Base-by-base conservation (phyloP, 2,797 vertebrate genomes). In the Rhinichthys osculus region DNA sequence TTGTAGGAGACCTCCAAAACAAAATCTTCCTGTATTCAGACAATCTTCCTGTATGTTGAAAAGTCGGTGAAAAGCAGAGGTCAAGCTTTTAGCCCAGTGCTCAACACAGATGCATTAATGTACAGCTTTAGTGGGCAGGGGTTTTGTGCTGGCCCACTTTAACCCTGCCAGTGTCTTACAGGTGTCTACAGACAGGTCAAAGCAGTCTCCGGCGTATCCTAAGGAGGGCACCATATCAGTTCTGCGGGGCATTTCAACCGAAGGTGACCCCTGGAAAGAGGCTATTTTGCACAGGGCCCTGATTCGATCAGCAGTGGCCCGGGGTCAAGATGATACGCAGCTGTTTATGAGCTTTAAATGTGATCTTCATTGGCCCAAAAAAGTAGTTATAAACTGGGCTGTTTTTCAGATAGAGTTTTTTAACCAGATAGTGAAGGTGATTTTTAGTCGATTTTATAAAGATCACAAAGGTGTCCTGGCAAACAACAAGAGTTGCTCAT, bases 81-180 rank as follows among this genome's bases (percentile, higher is more conserved):
- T 92, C 92, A 92, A 90, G 92, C 92, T 93, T 94, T 95, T 95
- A 95, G 92, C 90, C 86, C 89, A 82, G 92, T 87, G 87, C 93
- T 95, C 93, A 94, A 95, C 92, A 94, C 92, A 94, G 91, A 95
- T 92, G 92, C 94, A 93, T 92, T 93, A 92, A 90, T 90, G 21
- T 16, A 52, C 33, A 35, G 91, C 89, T 90, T 89, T 87, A 91
- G 79, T 84, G 87, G 73, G 83, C 87, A 87, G 91, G 88, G 90
- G 87, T 82, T 77, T 42, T 76, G 64, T 88, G 85, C 82, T 90
- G 70, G 73, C 87, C 89, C 78, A 82, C 78, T 77, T 93, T 92
- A 93, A 93, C 91, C 86, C 90, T 86, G 92, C 90, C 67, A 76
- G 73, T 69, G 84, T 50, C 86, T 64, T 73, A 66, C 86, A 77